phyloP scores from a whole-genome alignment of 2,797 vertebrate genomes.

The Peromyscus aztecus region DNA sequence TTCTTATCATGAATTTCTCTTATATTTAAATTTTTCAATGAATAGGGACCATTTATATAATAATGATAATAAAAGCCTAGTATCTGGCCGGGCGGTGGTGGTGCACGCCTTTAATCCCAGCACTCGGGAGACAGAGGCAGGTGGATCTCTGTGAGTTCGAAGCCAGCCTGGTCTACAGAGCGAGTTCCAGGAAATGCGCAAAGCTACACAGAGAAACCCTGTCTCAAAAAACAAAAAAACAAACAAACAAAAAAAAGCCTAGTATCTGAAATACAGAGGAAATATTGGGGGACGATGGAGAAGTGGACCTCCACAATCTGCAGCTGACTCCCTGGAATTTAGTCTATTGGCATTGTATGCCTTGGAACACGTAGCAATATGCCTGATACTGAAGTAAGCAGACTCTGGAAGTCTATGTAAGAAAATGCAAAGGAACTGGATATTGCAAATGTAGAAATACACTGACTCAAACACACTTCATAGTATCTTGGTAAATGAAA shows the following conservation, averaged over 20 bases:
- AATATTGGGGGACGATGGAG: background rate
- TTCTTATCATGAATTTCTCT: slow-evolving; percentile 28
- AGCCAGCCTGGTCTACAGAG: too few species aligned
- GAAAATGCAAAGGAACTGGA: slow-evolving; percentile 23
- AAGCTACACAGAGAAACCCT: too few species aligned
- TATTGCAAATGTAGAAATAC: background rate
- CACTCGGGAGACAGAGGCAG: too few species aligned
- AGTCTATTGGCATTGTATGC: background rate
- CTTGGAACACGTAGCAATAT: background rate
- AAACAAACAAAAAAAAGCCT: background rate
- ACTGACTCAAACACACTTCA: slow-evolving; percentile 43
- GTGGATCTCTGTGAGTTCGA: too few species aligned
- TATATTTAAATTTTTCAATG: slow-evolving; percentile 30
- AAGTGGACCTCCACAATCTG: background rate
- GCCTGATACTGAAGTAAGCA: background rate
- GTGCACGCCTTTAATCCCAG: too few species aligned
- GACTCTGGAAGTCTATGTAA: slow-evolving; percentile 27
- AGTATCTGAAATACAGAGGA: slow-evolving; percentile 36
- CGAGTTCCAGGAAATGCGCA: too few species aligned
- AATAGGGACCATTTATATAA: background rate
- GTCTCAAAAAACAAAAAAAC: too few species aligned
- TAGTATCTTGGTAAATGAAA: background rate
- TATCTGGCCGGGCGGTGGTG: background rate
- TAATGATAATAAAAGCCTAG: slow-evolving; percentile 1
- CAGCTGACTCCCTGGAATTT: slow-evolving; percentile 16